phyloP scores from a whole-genome alignment of 1,140 invertebrate genomes.

The Zaprionus tsacasi region DNA sequence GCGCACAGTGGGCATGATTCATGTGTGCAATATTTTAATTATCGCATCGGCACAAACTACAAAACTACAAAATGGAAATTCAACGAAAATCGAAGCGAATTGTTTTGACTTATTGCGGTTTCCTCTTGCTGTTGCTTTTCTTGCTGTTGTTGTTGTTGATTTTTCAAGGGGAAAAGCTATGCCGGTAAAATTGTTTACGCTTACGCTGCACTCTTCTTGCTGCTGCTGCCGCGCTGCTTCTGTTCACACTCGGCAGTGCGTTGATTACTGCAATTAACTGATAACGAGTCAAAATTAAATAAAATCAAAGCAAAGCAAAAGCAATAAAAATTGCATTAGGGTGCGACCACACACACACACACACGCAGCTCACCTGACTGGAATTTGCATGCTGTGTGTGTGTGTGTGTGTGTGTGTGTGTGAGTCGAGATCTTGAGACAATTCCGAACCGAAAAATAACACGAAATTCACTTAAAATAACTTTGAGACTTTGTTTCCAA shows the following conservation, averaged over 20 bases:
- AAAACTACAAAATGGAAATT: slow-evolving; percentile 37
- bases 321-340: slow-evolving; percentile 25
- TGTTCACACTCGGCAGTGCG: slow-evolving; percentile 17
- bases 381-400: neutral
- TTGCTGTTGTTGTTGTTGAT: slow-evolving; percentile 17
- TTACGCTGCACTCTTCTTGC: slow-evolving; percentile 17
- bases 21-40: slow-evolving; percentile 71
- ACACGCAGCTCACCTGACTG: neutral
- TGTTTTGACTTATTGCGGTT: slow-evolving; percentile 60
- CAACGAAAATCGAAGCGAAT: slow-evolving; percentile 43
- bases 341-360: neutral
- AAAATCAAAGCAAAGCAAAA: slow-evolving; percentile 33
- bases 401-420: neutral
- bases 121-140: slow-evolving; percentile 19
- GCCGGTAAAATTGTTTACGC: slow-evolving; percentile 53
- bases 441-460: neutral
- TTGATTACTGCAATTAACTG: slow-evolving; percentile 59
- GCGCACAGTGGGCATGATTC: slow-evolving; percentile 46
- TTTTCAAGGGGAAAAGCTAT: slow-evolving; percentile 37
- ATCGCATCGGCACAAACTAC: slow-evolving; percentile 54
- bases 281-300: slow-evolving; percentile 60
- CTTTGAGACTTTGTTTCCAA: neutral
- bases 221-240: slow-evolving; percentile 11
- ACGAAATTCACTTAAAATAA: neutral
- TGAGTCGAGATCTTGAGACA: neutral